Percentiles rank a stretch among this genome's conserved stretches.
phyloP scores from a whole-genome alignment of 1,140 invertebrate genomes.

The Ostrea edulis region DNA sequence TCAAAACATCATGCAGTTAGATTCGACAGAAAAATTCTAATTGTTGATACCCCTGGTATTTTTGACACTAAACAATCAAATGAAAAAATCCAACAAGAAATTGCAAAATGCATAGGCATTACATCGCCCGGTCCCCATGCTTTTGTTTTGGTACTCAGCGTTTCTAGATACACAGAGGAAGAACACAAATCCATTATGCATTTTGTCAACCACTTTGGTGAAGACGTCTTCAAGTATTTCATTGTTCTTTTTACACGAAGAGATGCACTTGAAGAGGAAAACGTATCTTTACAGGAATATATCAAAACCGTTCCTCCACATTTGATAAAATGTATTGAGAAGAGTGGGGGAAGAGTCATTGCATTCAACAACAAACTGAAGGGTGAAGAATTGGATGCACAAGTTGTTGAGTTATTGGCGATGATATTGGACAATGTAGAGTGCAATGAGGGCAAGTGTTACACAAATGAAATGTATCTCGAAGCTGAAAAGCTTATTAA shows the following conservation, averaged over 20 bases:
- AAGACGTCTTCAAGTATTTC: neutral
- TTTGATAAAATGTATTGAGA: neutral
- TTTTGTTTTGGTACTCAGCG: conserved; percentile 17
- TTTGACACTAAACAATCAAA: conserved; percentile 58
- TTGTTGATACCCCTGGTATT: conserved; percentile 61
- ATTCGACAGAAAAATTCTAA: conserved; percentile 32
- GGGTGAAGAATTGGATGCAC: neutral
- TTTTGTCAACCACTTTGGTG: neutral
- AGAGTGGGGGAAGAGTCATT: neutral
- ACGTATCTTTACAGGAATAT: neutral
- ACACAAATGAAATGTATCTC: conserved; percentile 46
- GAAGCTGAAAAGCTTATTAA: conserved; percentile 40
- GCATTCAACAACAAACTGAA: conserved; percentile 39
- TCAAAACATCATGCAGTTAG: neutral
- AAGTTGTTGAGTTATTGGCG: neutral
- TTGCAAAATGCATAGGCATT: conserved; percentile 57
- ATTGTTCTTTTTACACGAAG: neutral
- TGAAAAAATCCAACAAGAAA: conserved; percentile 52
- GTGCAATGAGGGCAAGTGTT: conserved; percentile 36
- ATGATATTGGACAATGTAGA: neutral
- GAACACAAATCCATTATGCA: conserved; percentile 43
- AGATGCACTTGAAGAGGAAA: neutral
- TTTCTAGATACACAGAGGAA: conserved; percentile 42
- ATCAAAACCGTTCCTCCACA: neutral
- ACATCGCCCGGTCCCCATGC: conserved; percentile 60